Conservation (phyloP, 2,113 vertebrate genomes). For the Cichladusa arquata region DNA sequence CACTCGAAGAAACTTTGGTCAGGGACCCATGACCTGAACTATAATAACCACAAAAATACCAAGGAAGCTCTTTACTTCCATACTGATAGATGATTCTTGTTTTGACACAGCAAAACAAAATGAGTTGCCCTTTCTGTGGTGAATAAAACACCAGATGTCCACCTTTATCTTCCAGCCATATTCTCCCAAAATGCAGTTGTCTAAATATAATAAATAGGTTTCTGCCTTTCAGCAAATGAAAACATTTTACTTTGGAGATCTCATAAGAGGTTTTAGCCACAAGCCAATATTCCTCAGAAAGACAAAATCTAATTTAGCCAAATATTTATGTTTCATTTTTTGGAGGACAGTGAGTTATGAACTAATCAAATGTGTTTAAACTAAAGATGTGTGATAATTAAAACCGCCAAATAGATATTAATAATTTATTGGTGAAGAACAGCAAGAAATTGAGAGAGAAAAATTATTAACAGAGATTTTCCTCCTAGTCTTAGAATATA, state of each 20-base stretch:
- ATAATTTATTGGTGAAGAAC: neutral
- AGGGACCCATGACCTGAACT: constrained; percentile 28
- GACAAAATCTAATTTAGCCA: constrained; percentile 34
- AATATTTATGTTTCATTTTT: constrained; percentile 5
- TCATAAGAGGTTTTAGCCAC: constrained; percentile 6
- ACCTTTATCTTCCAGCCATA: neutral
- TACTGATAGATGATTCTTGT: neutral
- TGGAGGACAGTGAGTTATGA: neutral
- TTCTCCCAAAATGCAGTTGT: neutral
- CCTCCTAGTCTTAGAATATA: neutral
- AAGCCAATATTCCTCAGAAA: neutral
- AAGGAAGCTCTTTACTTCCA: neutral
- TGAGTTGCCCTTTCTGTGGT: neutral
- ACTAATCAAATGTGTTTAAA: constrained; percentile 24
- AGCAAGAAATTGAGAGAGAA: neutral
- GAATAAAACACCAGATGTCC: neutral
- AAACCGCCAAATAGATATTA: neutral
- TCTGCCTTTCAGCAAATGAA: constrained; percentile 28
- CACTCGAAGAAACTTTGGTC: neutral
- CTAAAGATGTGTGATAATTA: neutral
- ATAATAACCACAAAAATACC: neutral
- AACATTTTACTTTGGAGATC: neutral
- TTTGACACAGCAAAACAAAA: neutral
- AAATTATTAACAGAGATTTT: neutral
- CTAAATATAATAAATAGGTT: constrained; percentile 8